Conservation (phyloP, 1,140 invertebrate species). For the Lasioglossum baleicum region DNA sequence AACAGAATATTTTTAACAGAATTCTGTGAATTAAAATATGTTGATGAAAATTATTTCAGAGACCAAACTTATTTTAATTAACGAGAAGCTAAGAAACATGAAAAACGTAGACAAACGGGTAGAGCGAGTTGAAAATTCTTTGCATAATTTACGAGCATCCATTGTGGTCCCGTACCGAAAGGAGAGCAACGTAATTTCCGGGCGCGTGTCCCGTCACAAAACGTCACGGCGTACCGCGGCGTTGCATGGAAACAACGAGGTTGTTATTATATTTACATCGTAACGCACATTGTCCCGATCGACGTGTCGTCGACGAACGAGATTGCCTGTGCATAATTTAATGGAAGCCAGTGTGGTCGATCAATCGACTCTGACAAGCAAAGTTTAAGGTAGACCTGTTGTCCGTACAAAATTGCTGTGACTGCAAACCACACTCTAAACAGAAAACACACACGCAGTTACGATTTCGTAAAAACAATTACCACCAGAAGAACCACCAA, state of each 20-base stretch:
- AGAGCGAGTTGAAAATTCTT: not conserved
- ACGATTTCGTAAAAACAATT: too few relatives aligned
- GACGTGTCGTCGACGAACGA: not conserved
- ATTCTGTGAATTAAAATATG: too few relatives aligned
- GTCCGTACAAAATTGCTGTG: not conserved
- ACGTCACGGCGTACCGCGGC: not conserved
- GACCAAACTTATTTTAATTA: too few relatives aligned
- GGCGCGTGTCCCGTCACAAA: not conserved
- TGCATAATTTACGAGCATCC: not conserved
- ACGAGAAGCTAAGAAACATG: too few relatives aligned
- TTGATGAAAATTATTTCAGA: too few relatives aligned
- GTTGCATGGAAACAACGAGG: not conserved
- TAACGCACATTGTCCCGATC: constrained; percentile 9
- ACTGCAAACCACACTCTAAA: not conserved
- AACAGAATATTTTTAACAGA: too few relatives aligned
- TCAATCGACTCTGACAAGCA: constrained; percentile 10
- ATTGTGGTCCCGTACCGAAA: not conserved
- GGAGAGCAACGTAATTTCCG: not conserved
- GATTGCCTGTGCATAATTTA: constrained; percentile 57
- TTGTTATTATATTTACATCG: constrained; percentile 33
- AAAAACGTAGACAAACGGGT: too few relatives aligned
- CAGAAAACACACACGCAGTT: too few relatives aligned
- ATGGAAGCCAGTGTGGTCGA: constrained; percentile 37
- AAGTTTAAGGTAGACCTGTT: not conserved
- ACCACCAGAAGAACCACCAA: too few relatives aligned